Evolutionary conservation across 2,888 invertebrate genomes (phyloP).

Genomic region (Euzetes globulus): DNA sequence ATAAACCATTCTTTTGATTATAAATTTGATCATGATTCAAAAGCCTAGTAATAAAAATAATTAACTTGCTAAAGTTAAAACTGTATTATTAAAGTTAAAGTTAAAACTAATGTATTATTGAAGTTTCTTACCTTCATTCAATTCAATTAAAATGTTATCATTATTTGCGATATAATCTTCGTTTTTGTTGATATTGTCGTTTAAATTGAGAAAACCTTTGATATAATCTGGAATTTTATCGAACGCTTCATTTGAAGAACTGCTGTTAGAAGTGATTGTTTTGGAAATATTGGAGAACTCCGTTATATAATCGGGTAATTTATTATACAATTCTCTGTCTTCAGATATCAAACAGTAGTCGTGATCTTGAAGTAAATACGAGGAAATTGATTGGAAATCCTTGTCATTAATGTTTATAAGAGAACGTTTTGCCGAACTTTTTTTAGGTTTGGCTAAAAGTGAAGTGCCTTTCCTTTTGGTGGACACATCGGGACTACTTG

Average conservation of each 20-base stretch:
- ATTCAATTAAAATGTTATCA: constrained; percentile 16
- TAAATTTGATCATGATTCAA: too few species aligned
- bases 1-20: too few species aligned
- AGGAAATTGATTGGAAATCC: not conserved
- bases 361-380: constrained; percentile 17
- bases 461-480: constrained; percentile 18
- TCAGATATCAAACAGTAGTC: constrained; percentile 13
- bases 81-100: too few species aligned
- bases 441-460: constrained; percentile 21
- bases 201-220: constrained; percentile 14
- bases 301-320: constrained; percentile 22
- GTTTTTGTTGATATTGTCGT: not conserved
- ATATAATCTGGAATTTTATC: constrained; percentile 20
- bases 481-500: not conserved
- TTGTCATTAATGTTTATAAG: not conserved
- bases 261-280: not conserved
- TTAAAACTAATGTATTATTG: too few species aligned
- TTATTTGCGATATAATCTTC: not conserved
- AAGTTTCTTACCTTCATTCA: constrained; percentile 9
- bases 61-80: too few species aligned
- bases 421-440: not conserved
- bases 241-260: not conserved
- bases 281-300: not conserved
- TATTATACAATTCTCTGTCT: not conserved
- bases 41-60: too few species aligned